Evolutionary conservation across 1,140 invertebrate genomes (phyloP).

Genomic region (Anastatus disparis): DNA sequence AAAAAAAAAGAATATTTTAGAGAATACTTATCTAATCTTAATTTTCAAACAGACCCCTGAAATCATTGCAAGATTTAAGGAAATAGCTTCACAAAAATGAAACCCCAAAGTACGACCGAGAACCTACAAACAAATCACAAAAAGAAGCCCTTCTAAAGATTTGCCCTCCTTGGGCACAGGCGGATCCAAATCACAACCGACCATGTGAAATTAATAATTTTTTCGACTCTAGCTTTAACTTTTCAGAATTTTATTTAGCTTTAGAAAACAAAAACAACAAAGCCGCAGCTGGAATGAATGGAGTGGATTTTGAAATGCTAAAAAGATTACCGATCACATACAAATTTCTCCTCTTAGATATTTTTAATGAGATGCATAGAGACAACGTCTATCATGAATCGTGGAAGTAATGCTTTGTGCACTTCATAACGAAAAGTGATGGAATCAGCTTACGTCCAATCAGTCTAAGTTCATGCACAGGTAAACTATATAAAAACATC

Average conservation of each 20-base stretch:
- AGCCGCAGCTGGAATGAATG: background rate
- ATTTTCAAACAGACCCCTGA: too few relatives aligned
- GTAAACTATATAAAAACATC: background rate
- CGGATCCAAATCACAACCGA: too few relatives aligned
- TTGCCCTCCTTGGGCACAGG: too few relatives aligned
- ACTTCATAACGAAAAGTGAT: background rate
- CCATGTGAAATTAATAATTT: too few relatives aligned
- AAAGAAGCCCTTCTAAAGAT: too few relatives aligned
- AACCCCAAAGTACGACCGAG: too few relatives aligned
- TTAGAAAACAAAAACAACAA: background rate
- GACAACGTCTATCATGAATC: background rate
- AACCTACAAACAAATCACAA: too few relatives aligned
- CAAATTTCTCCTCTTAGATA: background rate
- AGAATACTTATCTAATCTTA: too few relatives aligned
- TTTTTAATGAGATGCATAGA: background rate
- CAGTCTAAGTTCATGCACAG: background rate
- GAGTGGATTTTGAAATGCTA: background rate
- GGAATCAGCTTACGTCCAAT: background rate
- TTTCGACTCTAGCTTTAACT: background rate
- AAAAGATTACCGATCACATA: background rate
- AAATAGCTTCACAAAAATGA: too few relatives aligned
- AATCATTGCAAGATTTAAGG: too few relatives aligned
- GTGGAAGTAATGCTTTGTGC: background rate
- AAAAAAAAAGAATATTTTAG: too few relatives aligned
- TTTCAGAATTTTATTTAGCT: background rate